These are phyloP conservation scores for Heliornis fulica DNA, from an alignment of 2,113 vertebrate genomes.

Conservation along the genomic window DNA sequence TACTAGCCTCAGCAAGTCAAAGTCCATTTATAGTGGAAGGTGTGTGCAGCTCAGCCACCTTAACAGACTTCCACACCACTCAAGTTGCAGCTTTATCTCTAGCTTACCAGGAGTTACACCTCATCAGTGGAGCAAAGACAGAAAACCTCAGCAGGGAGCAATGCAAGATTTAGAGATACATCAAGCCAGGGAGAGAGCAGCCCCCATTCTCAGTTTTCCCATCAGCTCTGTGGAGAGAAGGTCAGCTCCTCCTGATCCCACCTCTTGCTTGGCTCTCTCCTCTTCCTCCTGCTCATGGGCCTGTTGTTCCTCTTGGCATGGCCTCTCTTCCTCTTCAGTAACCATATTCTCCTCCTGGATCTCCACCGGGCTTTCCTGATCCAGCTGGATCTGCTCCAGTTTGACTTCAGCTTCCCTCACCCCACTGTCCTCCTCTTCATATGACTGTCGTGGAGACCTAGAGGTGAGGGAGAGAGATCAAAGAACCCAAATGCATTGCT, in stretches of 20 bases:
- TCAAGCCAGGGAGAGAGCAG: background rate
- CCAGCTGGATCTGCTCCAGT: conserved; percentile 76
- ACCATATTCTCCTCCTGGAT: conserved; percentile 67
- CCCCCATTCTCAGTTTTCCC: background rate
- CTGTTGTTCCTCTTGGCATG: conserved; percentile 58
- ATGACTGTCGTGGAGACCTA: conserved; percentile 18
- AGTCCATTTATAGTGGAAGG: background rate
- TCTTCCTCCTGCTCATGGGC: conserved; percentile 66
- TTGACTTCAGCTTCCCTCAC: conserved; percentile 70
- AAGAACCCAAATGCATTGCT: background rate
- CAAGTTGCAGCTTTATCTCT: background rate
- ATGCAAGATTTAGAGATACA: background rate
- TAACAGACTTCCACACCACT: background rate
- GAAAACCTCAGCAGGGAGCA: background rate
- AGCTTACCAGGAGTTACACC: background rate
- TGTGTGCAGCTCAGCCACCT: background rate
- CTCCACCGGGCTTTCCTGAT: conserved; percentile 67
- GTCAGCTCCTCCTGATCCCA: conserved; percentile 8
- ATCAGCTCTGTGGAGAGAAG: background rate
- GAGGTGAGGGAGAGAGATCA: background rate
- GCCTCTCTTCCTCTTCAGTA: conserved; percentile 73
- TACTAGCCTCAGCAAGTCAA: background rate
- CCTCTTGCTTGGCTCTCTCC: conserved; percentile 76
- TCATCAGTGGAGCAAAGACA: background rate
- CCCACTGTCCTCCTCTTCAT: conserved; percentile 24